Base-by-base conservation (phyloP, 2,888 invertebrate genomes). In the Cryptosula pallasiana region DNA sequence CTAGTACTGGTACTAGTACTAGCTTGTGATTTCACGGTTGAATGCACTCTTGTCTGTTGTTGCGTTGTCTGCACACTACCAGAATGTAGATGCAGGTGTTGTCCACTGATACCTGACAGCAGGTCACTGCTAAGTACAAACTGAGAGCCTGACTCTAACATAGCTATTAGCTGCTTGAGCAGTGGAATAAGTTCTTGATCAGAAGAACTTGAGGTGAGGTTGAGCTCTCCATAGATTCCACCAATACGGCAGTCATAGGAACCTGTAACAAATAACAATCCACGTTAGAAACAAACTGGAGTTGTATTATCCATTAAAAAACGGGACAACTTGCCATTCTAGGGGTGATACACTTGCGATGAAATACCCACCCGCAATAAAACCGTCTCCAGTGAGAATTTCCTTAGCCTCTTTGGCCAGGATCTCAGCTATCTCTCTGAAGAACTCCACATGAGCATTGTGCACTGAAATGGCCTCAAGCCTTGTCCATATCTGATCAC, bases 121-220 rank as follows among this genome's bases (percentile, higher is more conserved):
- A 81, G 74, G 57, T 81, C 79, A 23, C 80, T 76, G 0, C 80
- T 78, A 72, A 81, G 74, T 57, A 77, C 77, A 76, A 82, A 82
- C 1, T 82, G 81, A 36, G 79, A 80, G 16, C 82, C 82, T 25
- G 79, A 77, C 74, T 83, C 81, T 45, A 83, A 75, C 78, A 83
- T 75, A 9, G 79, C 79, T 34, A 83, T 79, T 71, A 83, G 76
- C 74, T 83, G 81, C 72, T 80, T 80, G 73, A 83, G 75, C 45
- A 83, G 76, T 1, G 83, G 82, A n/a, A 82, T 77, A 71, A 83
- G 76, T 69, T 81, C 81, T 2, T 80, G 78, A 73, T 81, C 81
- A 54, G 76, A 74, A 9, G 76, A 72, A 23, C 76, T 72, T 1
- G 75, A 74, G 1, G 78, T 72, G n/a, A 76, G 73, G 57, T 80